Evolutionary conservation across 2,888 invertebrate species (phyloP).

Genomic region (Drosophila tanythrix): DNA sequence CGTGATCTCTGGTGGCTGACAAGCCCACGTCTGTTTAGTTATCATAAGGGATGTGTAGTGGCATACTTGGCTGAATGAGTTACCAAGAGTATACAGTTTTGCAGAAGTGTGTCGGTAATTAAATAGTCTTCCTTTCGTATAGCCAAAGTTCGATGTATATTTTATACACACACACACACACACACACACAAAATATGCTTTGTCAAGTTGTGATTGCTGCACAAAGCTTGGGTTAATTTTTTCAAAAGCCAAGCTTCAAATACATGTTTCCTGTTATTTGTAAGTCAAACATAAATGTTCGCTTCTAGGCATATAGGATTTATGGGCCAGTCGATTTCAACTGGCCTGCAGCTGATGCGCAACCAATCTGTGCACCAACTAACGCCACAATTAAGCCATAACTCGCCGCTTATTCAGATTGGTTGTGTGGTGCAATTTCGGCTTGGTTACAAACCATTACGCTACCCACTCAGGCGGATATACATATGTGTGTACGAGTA

Average conservation of each 20-base stretch:
- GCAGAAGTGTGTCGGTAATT: neutral
- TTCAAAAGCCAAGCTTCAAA: neutral
- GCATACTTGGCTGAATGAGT: slow-evolving; percentile 14
- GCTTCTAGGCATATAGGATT: neutral
- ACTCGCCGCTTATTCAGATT: slow-evolving; percentile 47
- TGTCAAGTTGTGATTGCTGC: neutral
- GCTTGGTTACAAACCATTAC: slow-evolving; percentile 72
- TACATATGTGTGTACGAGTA: slow-evolving; percentile 6
- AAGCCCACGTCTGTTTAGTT: slow-evolving; percentile 47
- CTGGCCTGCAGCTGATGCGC: neutral
- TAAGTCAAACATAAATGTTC: slow-evolving; percentile 7
- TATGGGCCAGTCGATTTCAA: neutral
- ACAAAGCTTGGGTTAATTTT: neutral
- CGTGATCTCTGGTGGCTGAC: slow-evolving; percentile 55
- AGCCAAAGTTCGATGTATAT: neutral
- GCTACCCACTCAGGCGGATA: slow-evolving; percentile 39
- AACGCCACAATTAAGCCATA: slow-evolving; percentile 70
- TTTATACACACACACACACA: neutral
- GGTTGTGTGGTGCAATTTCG: slow-evolving; percentile 51
- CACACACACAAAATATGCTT: neutral
- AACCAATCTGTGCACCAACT: slow-evolving; percentile 14
- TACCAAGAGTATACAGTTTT: slow-evolving; percentile 5
- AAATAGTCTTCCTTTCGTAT: neutral
- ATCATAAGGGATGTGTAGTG: slow-evolving; percentile 23
- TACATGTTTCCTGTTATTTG: neutral